A percentile compares a stretch with the other conserved stretches of the same genome.
phyloP scores from a whole-genome alignment of 2,888 invertebrate genomes.

The Leucophenga montana region DNA sequence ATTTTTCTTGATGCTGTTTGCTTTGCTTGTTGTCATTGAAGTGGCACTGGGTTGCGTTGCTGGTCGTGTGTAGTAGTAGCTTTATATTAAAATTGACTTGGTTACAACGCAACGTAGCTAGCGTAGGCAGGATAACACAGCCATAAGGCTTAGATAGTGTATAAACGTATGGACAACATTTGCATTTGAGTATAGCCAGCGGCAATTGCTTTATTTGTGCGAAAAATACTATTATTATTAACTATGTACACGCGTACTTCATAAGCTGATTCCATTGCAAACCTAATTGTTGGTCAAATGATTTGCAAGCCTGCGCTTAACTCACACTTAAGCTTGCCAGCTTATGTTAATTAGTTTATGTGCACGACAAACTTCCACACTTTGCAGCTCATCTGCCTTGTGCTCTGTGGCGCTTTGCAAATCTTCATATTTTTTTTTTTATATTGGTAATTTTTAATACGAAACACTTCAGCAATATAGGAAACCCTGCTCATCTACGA shows the following conservation, averaged over 20 bases:
- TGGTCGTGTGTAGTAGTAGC: background rate
- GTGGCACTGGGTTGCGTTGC: background rate
- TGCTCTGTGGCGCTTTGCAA: too few species aligned
- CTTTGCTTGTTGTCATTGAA: conserved; percentile 45
- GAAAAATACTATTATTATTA: too few species aligned
- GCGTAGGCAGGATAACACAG: background rate
- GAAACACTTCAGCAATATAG: conserved; percentile 6
- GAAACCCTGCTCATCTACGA: background rate
- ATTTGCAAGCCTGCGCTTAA: too few species aligned
- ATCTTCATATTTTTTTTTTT: background rate
- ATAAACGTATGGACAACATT: too few species aligned
- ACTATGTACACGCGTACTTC: too few species aligned
- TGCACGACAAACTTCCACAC: too few species aligned
- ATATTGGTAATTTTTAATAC: conserved; percentile 23
- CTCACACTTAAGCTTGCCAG: too few species aligned
- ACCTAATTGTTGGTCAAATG: too few species aligned
- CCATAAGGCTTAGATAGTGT: background rate
- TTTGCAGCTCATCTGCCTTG: too few species aligned
- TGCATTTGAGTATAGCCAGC: too few species aligned
- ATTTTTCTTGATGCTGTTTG: conserved; percentile 61
- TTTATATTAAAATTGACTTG: conserved; percentile 19
- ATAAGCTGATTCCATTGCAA: too few species aligned
- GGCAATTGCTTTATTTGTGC: too few species aligned
- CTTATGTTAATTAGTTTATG: conserved; percentile 20
- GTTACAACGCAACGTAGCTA: background rate